These are phyloP conservation scores for Melanostoma mellinum DNA, from an alignment of 2,888 invertebrate genomes.

Conservation along the genomic window DNA sequence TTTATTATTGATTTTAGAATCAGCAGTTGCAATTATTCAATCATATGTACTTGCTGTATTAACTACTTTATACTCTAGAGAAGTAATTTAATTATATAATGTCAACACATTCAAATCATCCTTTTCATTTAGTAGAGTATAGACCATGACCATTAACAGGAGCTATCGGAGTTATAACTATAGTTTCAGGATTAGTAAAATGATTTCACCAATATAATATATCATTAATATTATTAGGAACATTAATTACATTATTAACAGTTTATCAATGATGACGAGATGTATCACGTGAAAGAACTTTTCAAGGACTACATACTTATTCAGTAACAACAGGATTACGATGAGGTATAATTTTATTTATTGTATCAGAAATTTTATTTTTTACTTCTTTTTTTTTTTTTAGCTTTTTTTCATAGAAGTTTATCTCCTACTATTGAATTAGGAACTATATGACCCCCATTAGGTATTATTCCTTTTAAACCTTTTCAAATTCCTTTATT, in stretches of 20 bases:
- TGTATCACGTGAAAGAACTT: slow-evolving; percentile 86
- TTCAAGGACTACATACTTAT: slow-evolving; percentile 86
- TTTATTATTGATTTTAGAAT: slow-evolving; percentile 83
- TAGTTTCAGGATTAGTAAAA: slow-evolving; percentile 84
- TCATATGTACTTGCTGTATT: slow-evolving; percentile 85
- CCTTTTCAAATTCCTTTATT: slow-evolving; percentile 88
- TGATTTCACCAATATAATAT: slow-evolving; percentile 85
- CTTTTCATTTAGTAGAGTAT: slow-evolving; percentile 86
- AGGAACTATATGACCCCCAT: slow-evolving; percentile 86
- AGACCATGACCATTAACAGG: slow-evolving; percentile 86
- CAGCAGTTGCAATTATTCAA: slow-evolving; percentile 84
- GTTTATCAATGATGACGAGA: slow-evolving; percentile 89
- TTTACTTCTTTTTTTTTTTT: slow-evolving; percentile 86
- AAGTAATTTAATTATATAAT: slow-evolving; percentile 84
- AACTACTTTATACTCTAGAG: slow-evolving; percentile 86
- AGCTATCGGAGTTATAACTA: slow-evolving; percentile 84
- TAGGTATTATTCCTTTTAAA: slow-evolving; percentile 85
- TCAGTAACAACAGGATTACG: slow-evolving; percentile 85
- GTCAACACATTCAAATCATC: slow-evolving; percentile 84
- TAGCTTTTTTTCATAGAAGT: slow-evolving; percentile 81
- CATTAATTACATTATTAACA: slow-evolving; percentile 81
- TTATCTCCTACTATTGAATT: slow-evolving; percentile 84
- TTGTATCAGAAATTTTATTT: slow-evolving; percentile 87
- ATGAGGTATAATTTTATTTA: slow-evolving; percentile 89
- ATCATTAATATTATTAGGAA: slow-evolving; percentile 83